Evolutionary conservation across 1,140 invertebrate genomes (phyloP).

Genomic region (Drosophila aff.): DNA sequence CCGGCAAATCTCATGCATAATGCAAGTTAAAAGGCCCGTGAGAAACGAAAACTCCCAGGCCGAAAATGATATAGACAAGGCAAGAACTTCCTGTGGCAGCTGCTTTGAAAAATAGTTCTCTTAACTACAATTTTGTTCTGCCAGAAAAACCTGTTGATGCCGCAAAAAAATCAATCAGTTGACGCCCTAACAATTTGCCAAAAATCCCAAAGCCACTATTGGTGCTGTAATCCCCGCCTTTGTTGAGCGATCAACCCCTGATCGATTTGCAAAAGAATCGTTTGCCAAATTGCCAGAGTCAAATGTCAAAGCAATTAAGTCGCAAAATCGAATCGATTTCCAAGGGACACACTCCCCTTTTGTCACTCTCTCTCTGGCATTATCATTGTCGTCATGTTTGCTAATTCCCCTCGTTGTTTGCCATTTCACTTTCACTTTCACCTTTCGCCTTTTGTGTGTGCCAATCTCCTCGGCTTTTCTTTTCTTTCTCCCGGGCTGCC

Average conservation of each 20-base stretch:
- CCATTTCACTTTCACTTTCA: slow-evolving; percentile 58
- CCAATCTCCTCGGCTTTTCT: slow-evolving; percentile 58
- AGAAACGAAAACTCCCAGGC: slow-evolving; percentile 55
- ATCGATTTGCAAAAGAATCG: slow-evolving; percentile 61
- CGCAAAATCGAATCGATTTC: slow-evolving; percentile 63
- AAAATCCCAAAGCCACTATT: slow-evolving; percentile 30
- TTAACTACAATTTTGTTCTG: not conserved
- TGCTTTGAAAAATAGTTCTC: slow-evolving; percentile 29
- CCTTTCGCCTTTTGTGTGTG: slow-evolving; percentile 14
- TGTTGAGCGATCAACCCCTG: slow-evolving; percentile 59
- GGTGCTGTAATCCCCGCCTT: slow-evolving; percentile 18
- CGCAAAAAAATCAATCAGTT: slow-evolving; percentile 5
- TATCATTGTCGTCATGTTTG: slow-evolving; percentile 81
- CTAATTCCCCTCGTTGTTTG: slow-evolving; percentile 77
- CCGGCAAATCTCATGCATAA: slow-evolving; percentile 67
- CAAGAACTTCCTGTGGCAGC: slow-evolving; percentile 30
- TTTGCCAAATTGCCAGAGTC: slow-evolving; percentile 70
- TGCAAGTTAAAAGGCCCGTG: slow-evolving; percentile 74
- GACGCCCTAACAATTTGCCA: slow-evolving; percentile 65
- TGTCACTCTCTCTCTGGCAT: slow-evolving; percentile 48
- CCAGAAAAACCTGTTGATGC: not conserved
- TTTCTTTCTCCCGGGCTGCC: not conserved
- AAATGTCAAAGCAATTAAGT: slow-evolving; percentile 81
- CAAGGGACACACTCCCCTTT: slow-evolving; percentile 37
- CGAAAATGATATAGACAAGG: slow-evolving; percentile 43